These are phyloP conservation scores for Acholoe squamosa DNA, from an alignment of 2,888 invertebrate genomes.

Conservation along the genomic window DNA sequence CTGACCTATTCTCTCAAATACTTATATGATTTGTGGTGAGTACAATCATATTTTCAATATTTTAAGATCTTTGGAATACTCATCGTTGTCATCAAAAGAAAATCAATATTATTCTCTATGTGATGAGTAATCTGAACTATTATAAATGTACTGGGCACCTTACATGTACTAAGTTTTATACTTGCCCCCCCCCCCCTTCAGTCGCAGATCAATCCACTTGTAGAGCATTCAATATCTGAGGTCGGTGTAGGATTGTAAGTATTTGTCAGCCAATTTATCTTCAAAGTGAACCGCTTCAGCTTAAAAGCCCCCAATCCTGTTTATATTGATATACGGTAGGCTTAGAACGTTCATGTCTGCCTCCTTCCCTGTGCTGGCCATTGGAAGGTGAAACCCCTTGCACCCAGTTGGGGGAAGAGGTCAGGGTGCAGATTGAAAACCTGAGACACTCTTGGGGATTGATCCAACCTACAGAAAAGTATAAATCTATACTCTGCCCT, in stretches of 20 bases:
- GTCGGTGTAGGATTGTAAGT: not conserved
- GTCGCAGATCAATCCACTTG: not conserved
- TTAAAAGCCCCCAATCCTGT: not conserved
- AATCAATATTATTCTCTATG: no score
- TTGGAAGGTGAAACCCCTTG: not conserved
- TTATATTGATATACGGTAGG: not conserved
- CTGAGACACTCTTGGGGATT: not conserved
- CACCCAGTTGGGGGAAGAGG: not conserved
- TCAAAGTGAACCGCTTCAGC: not conserved
- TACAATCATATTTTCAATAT: no score
- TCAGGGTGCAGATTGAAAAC: not conserved
- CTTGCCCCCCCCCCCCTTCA: not conserved
- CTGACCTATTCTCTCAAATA: no score
- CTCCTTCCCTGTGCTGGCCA: not conserved
- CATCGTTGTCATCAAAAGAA: no score
- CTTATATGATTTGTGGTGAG: no score
- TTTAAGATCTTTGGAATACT: no score
- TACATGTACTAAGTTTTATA: no score
- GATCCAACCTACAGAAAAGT: conserved; percentile 9
- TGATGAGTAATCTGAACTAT: no score
- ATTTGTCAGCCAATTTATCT: conserved; percentile 11
- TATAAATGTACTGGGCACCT: no score
- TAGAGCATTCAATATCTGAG: not conserved
- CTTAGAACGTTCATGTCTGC: not conserved
- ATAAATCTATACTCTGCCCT: not conserved